Evolutionary conservation across 2,888 invertebrate genomes (phyloP), one percentile per base, ranked within the genome.

Genomic region (Rhagonycha fulva): DNA sequence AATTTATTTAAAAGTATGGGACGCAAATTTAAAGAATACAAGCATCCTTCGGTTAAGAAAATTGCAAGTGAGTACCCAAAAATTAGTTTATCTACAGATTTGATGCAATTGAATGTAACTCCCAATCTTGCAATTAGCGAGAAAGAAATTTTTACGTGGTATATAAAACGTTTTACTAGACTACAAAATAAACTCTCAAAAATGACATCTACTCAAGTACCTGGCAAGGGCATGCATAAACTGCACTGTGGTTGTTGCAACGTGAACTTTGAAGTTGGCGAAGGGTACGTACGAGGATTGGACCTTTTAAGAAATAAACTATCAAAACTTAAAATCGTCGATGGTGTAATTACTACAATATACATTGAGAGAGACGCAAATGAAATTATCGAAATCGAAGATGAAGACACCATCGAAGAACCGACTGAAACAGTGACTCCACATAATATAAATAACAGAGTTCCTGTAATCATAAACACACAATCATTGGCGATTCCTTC

Each of bases 1-100:
- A 11, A 24, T 0, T n/a, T 4, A 1, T 66, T 24, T 61, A 28
- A 61, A 28, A 72, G 68, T 28, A 23, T 68, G 30, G 14, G 61
- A 12, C 72, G 62, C 30, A 73, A 76, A 24, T 73, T 62, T 60
- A 76, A 76, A 26, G 66, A 70, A 23, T 74, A 76, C 26, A 66
- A 14, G 14, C 76, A 76, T 67, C 68, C 73, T 12, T 73, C 76
- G 0, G 47, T 76, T n/a, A 30, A 60, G 24, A 71, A 74, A 32
- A 12, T 73, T 12, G 23, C 68, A n/a, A 12, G 60, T 19, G 28
- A 23, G 9, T 26, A 24, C 5, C 63, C 63, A 5, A 66, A 14
- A n/a, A n/a, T 23, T 66, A 19, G 9, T 0, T 14, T 66, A 3
- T 14, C 63, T 24, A 9, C 24, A 11, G 24, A 66, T 24, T 26